These are phyloP conservation scores for Semicossyphus pulcher DNA, from an alignment of 2,113 vertebrate genomes.

Conservation along the genomic window DNA sequence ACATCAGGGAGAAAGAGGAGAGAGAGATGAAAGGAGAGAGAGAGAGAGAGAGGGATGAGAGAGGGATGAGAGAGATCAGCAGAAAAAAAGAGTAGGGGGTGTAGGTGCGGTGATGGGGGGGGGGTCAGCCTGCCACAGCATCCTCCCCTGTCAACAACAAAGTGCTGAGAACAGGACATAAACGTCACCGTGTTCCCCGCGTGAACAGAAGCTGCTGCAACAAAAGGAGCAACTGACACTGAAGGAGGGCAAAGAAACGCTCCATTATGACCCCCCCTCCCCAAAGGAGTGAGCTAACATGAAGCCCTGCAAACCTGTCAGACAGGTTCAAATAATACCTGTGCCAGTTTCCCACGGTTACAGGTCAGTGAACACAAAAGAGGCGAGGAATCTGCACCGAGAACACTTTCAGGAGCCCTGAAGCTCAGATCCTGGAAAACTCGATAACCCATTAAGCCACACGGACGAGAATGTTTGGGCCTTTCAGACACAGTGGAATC, in stretches of 20 bases:
- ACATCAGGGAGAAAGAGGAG: too few relatives aligned
- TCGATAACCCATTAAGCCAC: background rate
- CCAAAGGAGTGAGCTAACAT: slow-evolving; percentile 5
- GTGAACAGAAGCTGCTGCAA: slow-evolving; percentile 32
- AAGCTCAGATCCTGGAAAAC: background rate
- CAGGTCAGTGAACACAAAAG: slow-evolving; percentile 20
- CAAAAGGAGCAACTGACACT: slow-evolving; percentile 31
- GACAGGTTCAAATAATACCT: slow-evolving; percentile 48
- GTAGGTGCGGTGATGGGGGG: background rate
- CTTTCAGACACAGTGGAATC: background rate
- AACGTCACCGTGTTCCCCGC: slow-evolving; percentile 16
- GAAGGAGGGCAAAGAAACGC: slow-evolving; percentile 9
- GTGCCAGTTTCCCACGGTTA: slow-evolving; percentile 52
- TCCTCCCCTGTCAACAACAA: slow-evolving; percentile 28
- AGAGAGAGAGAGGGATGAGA: background rate
- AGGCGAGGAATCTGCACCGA: slow-evolving; percentile 4
- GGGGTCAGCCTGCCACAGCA: background rate
- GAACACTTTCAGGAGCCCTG: background rate
- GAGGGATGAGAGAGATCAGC: slow-evolving; percentile 17
- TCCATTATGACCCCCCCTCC: slow-evolving; percentile 16
- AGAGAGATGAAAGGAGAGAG: background rate
- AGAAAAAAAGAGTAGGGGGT: background rate
- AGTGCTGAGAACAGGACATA: slow-evolving; percentile 31
- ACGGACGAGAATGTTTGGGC: background rate
- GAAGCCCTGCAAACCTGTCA: slow-evolving; percentile 52